Evolutionary conservation across 1,140 invertebrate genomes (phyloP).

Genomic region (Drosophila mauritiana): DNA sequence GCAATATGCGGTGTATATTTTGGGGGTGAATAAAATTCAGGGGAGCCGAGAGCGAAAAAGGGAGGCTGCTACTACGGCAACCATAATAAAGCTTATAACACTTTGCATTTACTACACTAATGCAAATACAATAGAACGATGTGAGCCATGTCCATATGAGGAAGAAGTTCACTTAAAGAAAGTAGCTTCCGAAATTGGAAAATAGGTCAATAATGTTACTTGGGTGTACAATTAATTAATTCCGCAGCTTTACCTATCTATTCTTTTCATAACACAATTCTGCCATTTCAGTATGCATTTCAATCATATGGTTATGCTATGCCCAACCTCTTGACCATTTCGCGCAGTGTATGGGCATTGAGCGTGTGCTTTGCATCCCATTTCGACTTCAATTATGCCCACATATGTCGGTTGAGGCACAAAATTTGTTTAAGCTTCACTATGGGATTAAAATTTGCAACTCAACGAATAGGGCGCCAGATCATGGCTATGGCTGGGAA

Average conservation of each 20-base stretch:
- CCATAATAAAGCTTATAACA: constrained; percentile 82
- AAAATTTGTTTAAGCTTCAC: constrained; percentile 80
- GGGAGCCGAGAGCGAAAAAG: not conserved
- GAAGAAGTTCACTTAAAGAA: not conserved
- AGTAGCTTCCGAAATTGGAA: too few relatives aligned
- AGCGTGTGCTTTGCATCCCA: constrained; percentile 24
- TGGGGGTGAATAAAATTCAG: constrained; percentile 10
- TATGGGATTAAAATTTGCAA: constrained; percentile 75
- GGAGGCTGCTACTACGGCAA: constrained; percentile 43
- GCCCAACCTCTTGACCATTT: not conserved
- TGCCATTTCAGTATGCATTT: not conserved
- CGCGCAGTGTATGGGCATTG: constrained; percentile 3
- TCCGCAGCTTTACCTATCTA: too few relatives aligned
- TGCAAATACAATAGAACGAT: constrained; percentile 75
- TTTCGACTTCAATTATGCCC: constrained; percentile 71
- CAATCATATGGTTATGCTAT: not conserved
- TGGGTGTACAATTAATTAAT: too few relatives aligned
- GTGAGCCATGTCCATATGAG: constrained; percentile 6
- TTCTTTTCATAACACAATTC: not conserved
- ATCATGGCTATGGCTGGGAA: constrained; percentile 21
- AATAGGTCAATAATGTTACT: too few relatives aligned
- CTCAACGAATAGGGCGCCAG: constrained; percentile 33
- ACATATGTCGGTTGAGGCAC: constrained; percentile 68
- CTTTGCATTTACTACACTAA: constrained; percentile 82
- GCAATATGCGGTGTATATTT: constrained; percentile 2